Evolutionary conservation across 2,888 invertebrate species (phyloP).

Genomic region (Drosophila incognita): DNA sequence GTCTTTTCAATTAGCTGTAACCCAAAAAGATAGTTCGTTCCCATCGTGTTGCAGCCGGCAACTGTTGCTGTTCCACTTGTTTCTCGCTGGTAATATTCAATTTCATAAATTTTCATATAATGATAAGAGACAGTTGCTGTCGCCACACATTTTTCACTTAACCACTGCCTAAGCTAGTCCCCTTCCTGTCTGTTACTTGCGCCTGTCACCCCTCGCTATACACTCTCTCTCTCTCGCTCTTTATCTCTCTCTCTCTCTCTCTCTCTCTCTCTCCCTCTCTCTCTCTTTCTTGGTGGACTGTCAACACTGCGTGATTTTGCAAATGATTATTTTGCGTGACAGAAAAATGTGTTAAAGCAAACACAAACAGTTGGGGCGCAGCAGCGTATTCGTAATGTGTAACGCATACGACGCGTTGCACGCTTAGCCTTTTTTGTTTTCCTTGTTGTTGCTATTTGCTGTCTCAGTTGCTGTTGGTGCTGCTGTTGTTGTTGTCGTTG

Average conservation of each 20-base stretch:
- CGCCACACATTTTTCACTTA: conserved; percentile 37
- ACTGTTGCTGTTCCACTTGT: conserved; percentile 42
- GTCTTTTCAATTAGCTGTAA: conserved; percentile 14
- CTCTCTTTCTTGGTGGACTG: conserved; percentile 35
- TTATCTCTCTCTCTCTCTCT: no score
- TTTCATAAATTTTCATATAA: conserved; percentile 60
- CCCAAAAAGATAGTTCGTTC: neutral
- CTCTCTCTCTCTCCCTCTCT: no score
- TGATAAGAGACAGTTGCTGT: conserved; percentile 60
- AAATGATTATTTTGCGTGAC: conserved; percentile 80
- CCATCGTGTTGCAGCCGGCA: conserved; percentile 27
- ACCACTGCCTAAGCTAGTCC: conserved; percentile 10
- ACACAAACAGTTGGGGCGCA: conserved; percentile 37
- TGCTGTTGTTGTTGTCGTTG: conserved; percentile 39
- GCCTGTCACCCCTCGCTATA: neutral
- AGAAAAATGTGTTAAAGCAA: conserved; percentile 77
- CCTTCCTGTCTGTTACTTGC: conserved; percentile 12
- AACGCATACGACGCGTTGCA: conserved; percentile 77
- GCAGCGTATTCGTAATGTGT: conserved; percentile 62
- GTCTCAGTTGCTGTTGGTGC: conserved; percentile 23
- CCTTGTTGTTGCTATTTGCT: conserved; percentile 20
- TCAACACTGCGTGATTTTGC: conserved; percentile 74
- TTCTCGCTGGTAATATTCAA: conserved; percentile 47
- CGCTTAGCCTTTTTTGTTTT: conserved; percentile 49
- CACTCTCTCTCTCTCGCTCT: neutral